Evolutionary conservation across 2,888 invertebrate species (phyloP), one percentile per base, ranked within the genome.

Genomic region (Ormyrus labotus): DNA sequence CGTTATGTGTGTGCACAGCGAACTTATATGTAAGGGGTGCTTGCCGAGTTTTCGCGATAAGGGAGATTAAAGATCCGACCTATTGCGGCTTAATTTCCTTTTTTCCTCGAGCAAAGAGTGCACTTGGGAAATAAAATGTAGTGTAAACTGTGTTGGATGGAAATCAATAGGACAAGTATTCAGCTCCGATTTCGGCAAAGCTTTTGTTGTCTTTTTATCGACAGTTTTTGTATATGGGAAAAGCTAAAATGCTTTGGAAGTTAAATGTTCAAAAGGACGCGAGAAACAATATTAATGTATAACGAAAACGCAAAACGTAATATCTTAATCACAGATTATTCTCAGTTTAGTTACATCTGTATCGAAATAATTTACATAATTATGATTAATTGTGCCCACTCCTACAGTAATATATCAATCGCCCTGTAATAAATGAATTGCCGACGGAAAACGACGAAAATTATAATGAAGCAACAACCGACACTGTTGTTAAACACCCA

Each of bases 21-120:
- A 7, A 11, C 53, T 45, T 19, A 13, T 55, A 3, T 13, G n/a
- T 45, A 45, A 34, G 34, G 34, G 34, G 4, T 34, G 45, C 13
- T 47, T 6, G 10, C 51, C 2, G 11, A 10, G 55, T 13, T 73
- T 73, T 73, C 48, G 45, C 55, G 73, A 70, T 60, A 58, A 48
- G 64, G 55, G 7, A 64, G 64, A 73, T 73, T 63, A 63, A 9
- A 50, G 53, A 45, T 72, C 63, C 63, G 53, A 63, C 53, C 34
- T 63, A 55, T 73, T 48, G 64, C 64, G 55, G 73, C 48, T 64
- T 64, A 55, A 55, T 55, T 47, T 73, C 10, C 60, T 53, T 45
- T 70, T 19, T 57, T 8, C 50, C 11, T 11, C 10, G 45, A 6
- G 34, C 9, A 19, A 19, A 19, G 19, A 61, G 45, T 11, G 47